Percentiles rank a stretch among this genome's conserved stretches.
Evolutionary conservation across 2,888 invertebrate species (phyloP).

Genomic region (Venustoraphidia nigricollis): DNA sequence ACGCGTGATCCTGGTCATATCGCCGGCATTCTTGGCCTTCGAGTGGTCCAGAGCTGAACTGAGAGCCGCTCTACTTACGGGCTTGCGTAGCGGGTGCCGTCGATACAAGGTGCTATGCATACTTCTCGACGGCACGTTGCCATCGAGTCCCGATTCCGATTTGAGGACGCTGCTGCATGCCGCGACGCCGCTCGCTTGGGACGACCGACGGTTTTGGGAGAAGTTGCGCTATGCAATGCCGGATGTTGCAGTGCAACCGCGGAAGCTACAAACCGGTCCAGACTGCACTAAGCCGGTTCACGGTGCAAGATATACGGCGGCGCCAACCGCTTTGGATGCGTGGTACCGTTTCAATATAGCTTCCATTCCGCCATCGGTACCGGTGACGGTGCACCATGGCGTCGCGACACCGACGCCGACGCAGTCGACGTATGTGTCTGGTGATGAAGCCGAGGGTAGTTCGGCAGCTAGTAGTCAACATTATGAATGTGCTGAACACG

Average conservation of each 20-base stretch:
- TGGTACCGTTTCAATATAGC: constrained; percentile 55
- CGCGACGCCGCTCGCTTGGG: constrained; percentile 55
- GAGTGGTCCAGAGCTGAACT: constrained; percentile 76
- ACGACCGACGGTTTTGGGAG: constrained; percentile 74
- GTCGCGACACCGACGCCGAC: constrained; percentile 41
- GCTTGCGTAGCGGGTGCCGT: constrained; percentile 49
- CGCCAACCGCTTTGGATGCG: constrained; percentile 53
- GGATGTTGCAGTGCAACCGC: constrained; percentile 45
- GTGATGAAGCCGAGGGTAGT: constrained; percentile 41
- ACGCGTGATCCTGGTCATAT: constrained; percentile 64
- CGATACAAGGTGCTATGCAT: constrained; percentile 43
- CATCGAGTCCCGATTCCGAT: constrained; percentile 56
- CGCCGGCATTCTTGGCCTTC: constrained; percentile 63
- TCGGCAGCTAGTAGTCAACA: constrained; percentile 35
- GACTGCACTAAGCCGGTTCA: constrained; percentile 40
- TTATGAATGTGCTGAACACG: constrained; percentile 24
- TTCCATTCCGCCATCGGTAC: constrained; percentile 30
- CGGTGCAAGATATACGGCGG: constrained; percentile 48
- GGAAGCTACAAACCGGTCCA: constrained; percentile 32
- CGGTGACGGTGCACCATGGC: constrained; percentile 32
- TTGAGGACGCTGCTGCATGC: constrained; percentile 56
- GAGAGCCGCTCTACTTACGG: constrained; percentile 62
- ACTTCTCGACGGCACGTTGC: constrained; percentile 50
- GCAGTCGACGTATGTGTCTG: constrained; percentile 42
- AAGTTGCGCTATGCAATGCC: constrained; percentile 62